A percentile compares a stretch with the other conserved stretches of the same genome.
Conservation (phyloP, 2,888 invertebrate genomes). For the Cryptocephalus moraei region DNA sequence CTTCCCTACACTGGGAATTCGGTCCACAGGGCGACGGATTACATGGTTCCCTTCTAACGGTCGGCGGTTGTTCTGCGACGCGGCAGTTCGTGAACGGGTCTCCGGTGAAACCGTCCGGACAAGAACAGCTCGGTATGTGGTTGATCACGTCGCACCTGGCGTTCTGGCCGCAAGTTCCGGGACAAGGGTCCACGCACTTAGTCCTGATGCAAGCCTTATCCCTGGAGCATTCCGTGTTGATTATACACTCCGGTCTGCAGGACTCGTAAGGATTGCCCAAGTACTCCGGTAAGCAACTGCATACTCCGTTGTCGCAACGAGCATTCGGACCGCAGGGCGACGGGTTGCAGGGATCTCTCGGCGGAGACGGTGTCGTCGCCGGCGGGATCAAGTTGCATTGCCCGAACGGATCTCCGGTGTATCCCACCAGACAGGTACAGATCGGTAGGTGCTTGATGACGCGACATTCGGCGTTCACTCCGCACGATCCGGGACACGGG, state of each 20-base stretch:
- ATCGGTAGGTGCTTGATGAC: slow-evolving; percentile 74
- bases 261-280: slow-evolving; percentile 58
- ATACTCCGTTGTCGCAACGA: slow-evolving; percentile 51
- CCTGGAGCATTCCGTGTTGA: slow-evolving; percentile 54
- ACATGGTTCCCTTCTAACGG: slow-evolving; percentile 35
- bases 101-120: slow-evolving; percentile 56
- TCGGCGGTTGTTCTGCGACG: slow-evolving; percentile 19
- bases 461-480: slow-evolving; percentile 67
- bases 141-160: slow-evolving; percentile 64
- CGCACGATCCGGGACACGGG: slow-evolving; percentile 76
- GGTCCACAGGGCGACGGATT: slow-evolving; percentile 44
- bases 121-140: slow-evolving; percentile 62
- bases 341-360: slow-evolving; percentile 52
- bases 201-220: slow-evolving; percentile 56
- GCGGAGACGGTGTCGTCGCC: slow-evolving; percentile 31
- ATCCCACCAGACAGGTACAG: slow-evolving; percentile 64
- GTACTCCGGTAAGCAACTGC: slow-evolving; percentile 51
- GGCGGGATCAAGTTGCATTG: slow-evolving; percentile 52
- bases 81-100: slow-evolving; percentile 39
- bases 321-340: slow-evolving; percentile 72
- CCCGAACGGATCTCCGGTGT: slow-evolving; percentile 72
- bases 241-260: slow-evolving; percentile 61
- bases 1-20: slow-evolving; percentile 44
- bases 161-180: slow-evolving; percentile 57
- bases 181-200: slow-evolving; percentile 62